A percentile compares a stretch with the other conserved stretches of the same genome.
phyloP scores from a whole-genome alignment of 2,888 invertebrate genomes.

The Pilophorus perplexus region DNA sequence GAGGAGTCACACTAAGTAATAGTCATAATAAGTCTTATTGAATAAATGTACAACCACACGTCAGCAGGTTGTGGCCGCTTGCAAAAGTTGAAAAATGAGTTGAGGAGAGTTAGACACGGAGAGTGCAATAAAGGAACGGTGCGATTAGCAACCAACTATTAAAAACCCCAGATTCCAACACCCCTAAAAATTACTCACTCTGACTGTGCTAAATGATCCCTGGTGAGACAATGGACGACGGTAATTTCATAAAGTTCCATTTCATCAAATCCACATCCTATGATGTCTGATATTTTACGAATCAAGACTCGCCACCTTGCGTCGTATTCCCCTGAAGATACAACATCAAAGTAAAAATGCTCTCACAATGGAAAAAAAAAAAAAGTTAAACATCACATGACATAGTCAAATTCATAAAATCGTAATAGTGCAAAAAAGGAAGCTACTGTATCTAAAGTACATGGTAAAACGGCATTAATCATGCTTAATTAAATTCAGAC shows the following conservation, averaged over 20 bases:
- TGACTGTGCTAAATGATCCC: conserved; percentile 52
- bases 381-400: not conserved
- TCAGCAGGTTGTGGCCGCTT: no score
- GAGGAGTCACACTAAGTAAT: no score
- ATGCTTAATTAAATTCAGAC: no score
- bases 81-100: no score
- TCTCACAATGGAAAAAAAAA: not conserved
- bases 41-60: no score
- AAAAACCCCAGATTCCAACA: not conserved
- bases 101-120: no score
- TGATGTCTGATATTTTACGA: conserved; percentile 57
- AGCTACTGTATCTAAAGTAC: no score
- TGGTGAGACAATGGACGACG: conserved; percentile 56
- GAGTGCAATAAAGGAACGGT: no score
- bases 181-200: conserved; percentile 55
- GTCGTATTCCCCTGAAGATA: conserved; percentile 60
- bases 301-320: conserved; percentile 61
- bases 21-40: no score
- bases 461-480: no score
- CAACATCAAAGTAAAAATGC: conserved; percentile 15
- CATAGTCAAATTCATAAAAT: not conserved
- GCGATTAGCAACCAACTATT: no score
- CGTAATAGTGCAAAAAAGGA: not conserved
- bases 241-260: conserved; percentile 61
- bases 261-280: conserved; percentile 57